Conservation (phyloP, 92 coral and sea anemone genomes). For the Porites cylindrica region DNA sequence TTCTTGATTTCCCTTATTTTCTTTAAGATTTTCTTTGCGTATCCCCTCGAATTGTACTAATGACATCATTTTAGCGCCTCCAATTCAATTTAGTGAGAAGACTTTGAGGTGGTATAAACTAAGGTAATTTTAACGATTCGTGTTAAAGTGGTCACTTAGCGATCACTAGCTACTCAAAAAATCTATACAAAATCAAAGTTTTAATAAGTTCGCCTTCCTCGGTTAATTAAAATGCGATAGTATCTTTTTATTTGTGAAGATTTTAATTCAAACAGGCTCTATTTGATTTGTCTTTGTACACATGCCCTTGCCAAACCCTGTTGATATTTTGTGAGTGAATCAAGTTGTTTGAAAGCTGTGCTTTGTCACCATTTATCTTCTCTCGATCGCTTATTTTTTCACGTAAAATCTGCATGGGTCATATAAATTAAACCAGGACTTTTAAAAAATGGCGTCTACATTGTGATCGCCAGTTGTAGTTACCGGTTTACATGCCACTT, state of each 20-base stretch:
- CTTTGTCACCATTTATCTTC: background rate
- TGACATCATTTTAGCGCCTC: background rate
- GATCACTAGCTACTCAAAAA: background rate
- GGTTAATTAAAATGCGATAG: background rate
- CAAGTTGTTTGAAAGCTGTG: background rate
- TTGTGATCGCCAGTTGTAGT: too few relatives aligned
- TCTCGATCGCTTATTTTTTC: background rate
- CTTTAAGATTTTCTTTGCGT: too few relatives aligned
- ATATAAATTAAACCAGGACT: too few relatives aligned
- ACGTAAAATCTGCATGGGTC: too few relatives aligned
- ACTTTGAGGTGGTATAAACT: background rate
- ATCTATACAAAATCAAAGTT: background rate
- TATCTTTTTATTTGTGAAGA: background rate
- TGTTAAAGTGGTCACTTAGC: background rate
- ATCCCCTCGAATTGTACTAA: too few relatives aligned
- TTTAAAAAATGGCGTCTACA: too few relatives aligned
- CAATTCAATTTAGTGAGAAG: conserved; percentile 2
- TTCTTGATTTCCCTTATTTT: too few relatives aligned
- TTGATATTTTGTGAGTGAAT: background rate
- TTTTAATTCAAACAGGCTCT: background rate
- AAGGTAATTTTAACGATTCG: background rate
- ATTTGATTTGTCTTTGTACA: background rate
- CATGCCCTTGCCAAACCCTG: background rate
- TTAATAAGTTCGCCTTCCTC: background rate
- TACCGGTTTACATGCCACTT: background rate